phyloP scores from a whole-genome alignment of 1,140 invertebrate species.

The Drosophila malerkotliana region DNA sequence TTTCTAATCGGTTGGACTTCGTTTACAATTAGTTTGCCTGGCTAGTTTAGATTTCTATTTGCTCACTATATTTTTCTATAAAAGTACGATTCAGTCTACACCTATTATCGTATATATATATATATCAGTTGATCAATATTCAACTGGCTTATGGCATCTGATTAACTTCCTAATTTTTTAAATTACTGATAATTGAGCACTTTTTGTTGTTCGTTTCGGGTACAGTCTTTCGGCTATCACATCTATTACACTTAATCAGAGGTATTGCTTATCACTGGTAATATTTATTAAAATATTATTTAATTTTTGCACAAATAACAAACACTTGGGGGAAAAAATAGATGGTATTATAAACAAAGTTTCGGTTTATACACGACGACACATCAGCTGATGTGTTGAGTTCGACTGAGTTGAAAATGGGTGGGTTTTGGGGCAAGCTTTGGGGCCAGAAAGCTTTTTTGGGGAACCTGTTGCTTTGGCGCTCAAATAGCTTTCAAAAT shows the following conservation, averaged over 20 bases:
- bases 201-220: not conserved
- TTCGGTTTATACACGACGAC: constrained; percentile 12
- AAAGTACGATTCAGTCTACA: constrained; percentile 1
- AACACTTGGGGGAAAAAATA: not conserved
- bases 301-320: constrained; percentile 1
- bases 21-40: constrained; percentile 1
- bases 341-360: constrained; percentile 22
- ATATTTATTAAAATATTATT: constrained; percentile 1
- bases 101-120: not conserved
- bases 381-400: constrained; percentile 42
- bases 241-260: constrained; percentile 10
- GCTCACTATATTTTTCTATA: not conserved
- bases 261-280: constrained; percentile 21
- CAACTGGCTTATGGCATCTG: constrained; percentile 12
- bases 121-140: constrained; percentile 16
- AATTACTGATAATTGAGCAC: constrained; percentile 44
- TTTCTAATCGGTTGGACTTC: constrained; percentile 16
- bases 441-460: constrained; percentile 19
- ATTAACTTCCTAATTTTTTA: constrained; percentile 24
- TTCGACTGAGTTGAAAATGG: constrained; percentile 17
- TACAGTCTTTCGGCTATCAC: constrained; percentile 31
- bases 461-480: constrained; percentile 43
- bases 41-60: constrained; percentile 13
- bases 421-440: constrained; percentile 9
- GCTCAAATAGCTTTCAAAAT: constrained; percentile 18